Base-by-base conservation (phyloP, 2,113 vertebrate species). In the Siniperca knerii region DNA sequence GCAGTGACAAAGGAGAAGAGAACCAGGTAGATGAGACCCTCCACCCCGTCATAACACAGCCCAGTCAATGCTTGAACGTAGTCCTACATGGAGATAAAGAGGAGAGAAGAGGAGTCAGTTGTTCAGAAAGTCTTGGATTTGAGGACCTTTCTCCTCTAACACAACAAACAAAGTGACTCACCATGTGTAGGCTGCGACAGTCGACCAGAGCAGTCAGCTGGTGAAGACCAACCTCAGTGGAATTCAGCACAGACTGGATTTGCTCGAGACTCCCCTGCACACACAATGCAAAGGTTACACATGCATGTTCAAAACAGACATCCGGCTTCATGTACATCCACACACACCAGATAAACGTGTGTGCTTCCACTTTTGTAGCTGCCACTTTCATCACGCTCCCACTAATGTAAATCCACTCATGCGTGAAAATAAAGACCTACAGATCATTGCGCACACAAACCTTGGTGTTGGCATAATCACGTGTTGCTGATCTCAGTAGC, bases 1-100 rank as follows among this genome's bases (percentile, higher is more conserved):
- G 98, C 98, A 0, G 98, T 99, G 95, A 98, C 96, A 25, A 99
- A 98, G 86, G 98, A 99, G 95, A 99, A 99, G 65, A 99, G 97
- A 29, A 98, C 97, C 96, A 99, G 94, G 96, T 99, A 99, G 95
- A 99, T 98, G 91, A 99, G 95, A 16, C 98, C 98, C 95, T 99
- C 98, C 68, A 99, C 97, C 1, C 98, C 98, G 4, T 99, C 98
- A 0, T 98, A 99, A 92, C 98, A 99, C 93, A 99, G 95, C 69
- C 98, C 98, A 0, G 97, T 99, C 92, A 99, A 90, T 4, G 98
- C 97, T 91, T 99, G 98, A 77, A 99, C 90, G 0, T 99, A 99
- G 92, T 99, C 98, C 98, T 99, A 85, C 4, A 57, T 0, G 35
- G 54, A 13, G 13, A 65, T 6, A 10, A 57, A 29, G n/a, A 57